phyloP scores from a whole-genome alignment of 2,797 vertebrate genomes.

The Australoheros facetus region DNA sequence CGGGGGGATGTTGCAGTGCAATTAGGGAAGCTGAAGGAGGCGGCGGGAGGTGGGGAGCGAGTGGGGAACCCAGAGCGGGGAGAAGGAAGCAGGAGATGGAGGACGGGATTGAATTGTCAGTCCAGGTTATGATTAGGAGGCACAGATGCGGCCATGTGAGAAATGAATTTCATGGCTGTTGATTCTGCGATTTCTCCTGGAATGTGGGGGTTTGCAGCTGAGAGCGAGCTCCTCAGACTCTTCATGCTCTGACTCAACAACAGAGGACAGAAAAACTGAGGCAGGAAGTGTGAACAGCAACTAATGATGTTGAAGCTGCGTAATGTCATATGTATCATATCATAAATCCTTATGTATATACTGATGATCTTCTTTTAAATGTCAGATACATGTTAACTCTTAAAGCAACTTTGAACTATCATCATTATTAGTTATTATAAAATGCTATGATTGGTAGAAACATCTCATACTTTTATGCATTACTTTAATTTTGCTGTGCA shows the following conservation, averaged over 20 bases:
- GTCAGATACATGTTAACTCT: background rate
- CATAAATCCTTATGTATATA: background rate
- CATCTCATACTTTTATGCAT: background rate
- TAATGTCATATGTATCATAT: too few species aligned
- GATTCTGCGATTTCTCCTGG: slow-evolving; percentile 79
- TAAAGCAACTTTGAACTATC: background rate
- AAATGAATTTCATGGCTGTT: slow-evolving; percentile 87
- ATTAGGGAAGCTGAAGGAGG: slow-evolving; percentile 48
- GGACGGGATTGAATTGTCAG: slow-evolving; percentile 82
- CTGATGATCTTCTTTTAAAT: too few species aligned
- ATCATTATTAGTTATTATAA: background rate
- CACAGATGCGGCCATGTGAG: slow-evolving; percentile 80
- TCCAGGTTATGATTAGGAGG: slow-evolving; percentile 83
- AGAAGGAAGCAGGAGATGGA: slow-evolving; percentile 53
- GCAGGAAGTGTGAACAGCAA: slow-evolving; percentile 17
- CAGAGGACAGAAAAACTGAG: slow-evolving; percentile 7
- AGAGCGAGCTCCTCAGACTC: slow-evolving; percentile 12
- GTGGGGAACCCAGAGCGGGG: slow-evolving; percentile 19
- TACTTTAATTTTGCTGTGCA: background rate
- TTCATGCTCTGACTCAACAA: slow-evolving; percentile 4
- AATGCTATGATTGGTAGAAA: background rate
- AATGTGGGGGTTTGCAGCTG: slow-evolving; percentile 65
- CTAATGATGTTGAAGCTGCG: slow-evolving; percentile 1
- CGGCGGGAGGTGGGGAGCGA: slow-evolving; percentile 20
- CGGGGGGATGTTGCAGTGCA: slow-evolving; percentile 34